Conservation (phyloP, 2,888 invertebrate species). For the Galerucella pusilla region DNA sequence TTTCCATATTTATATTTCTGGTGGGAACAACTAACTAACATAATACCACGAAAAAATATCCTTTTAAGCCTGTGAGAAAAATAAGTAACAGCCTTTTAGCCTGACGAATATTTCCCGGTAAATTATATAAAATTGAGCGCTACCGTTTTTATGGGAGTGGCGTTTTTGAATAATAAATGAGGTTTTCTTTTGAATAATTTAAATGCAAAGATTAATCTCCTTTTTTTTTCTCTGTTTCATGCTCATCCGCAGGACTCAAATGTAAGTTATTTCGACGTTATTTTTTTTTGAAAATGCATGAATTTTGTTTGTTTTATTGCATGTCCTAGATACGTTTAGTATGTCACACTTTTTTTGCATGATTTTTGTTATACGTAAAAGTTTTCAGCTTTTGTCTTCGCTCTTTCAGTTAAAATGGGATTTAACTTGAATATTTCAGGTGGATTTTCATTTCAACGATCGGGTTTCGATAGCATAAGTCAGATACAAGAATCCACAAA, state of each 20-base stretch:
- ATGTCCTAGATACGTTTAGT: constrained; percentile 4
- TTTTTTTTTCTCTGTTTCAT: constrained; percentile 53
- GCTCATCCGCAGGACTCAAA: constrained; percentile 60
- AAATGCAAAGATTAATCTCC: constrained; percentile 28
- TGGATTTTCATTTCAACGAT: too few relatives aligned
- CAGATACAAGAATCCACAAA: too few relatives aligned
- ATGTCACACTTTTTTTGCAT: not conserved
- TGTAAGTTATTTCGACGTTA: constrained; percentile 58
- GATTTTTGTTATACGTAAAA: not conserved
- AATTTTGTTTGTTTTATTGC: constrained; percentile 16
- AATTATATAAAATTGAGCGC: not conserved
- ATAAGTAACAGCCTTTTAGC: not conserved
- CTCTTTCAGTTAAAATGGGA: too few relatives aligned
- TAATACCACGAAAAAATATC: not conserved
- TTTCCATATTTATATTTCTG: too few relatives aligned
- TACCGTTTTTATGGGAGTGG: not conserved
- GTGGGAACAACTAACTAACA: too few relatives aligned
- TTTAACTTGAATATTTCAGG: too few relatives aligned
- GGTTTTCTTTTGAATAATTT: constrained; percentile 36
- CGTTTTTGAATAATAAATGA: constrained; percentile 39
- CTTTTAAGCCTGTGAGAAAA: not conserved
- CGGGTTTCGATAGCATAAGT: too few relatives aligned
- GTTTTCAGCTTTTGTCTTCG: too few relatives aligned
- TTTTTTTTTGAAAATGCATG: constrained; percentile 21
- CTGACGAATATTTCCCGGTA: not conserved